A percentile compares a stretch with the other conserved stretches of the same genome.
These are phyloP conservation scores for Macroglossus sobrinus DNA, from an alignment of 2,113 vertebrate genomes.

Conservation along the genomic window DNA sequence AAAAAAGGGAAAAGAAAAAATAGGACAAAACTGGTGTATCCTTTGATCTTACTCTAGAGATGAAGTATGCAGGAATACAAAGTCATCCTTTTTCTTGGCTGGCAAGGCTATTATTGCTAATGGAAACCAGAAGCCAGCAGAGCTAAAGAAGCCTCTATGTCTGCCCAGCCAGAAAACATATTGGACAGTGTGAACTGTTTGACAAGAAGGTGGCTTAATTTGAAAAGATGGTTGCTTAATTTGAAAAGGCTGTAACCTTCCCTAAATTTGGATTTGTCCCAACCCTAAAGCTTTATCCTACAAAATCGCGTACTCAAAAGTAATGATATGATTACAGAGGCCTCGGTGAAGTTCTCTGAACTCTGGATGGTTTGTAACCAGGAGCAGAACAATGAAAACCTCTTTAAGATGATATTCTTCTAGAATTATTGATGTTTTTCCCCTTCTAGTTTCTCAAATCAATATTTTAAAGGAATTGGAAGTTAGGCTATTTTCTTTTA, in stretches of 20 bases:
- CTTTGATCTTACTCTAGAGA: background rate
- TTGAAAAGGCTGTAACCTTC: background rate
- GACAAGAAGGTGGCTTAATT: slow-evolving; percentile 13
- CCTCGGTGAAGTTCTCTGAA: background rate
- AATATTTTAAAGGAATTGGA: slow-evolving; percentile 16
- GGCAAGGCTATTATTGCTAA: background rate
- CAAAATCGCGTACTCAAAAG: background rate
- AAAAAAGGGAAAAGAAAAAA: background rate
- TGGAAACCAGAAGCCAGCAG: background rate
- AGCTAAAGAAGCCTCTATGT: background rate
- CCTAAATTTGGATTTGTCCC: background rate
- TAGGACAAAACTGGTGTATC: background rate
- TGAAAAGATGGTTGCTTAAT: slow-evolving; percentile 10
- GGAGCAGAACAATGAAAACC: background rate
- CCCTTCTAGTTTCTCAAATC: background rate
- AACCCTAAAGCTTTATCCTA: background rate
- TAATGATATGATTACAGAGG: background rate
- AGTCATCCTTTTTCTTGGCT: background rate
- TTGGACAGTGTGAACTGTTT: background rate
- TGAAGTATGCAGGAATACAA: background rate
- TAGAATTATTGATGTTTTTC: background rate
- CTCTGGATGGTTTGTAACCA: background rate
- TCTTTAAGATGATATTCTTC: background rate
- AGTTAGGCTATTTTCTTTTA: background rate
- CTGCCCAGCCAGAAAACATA: background rate